Percentiles rank a stretch among this genome's conserved stretches.
Conservation (phyloP, 2,113 vertebrate genomes). For the Chionodraco myersi region DNA sequence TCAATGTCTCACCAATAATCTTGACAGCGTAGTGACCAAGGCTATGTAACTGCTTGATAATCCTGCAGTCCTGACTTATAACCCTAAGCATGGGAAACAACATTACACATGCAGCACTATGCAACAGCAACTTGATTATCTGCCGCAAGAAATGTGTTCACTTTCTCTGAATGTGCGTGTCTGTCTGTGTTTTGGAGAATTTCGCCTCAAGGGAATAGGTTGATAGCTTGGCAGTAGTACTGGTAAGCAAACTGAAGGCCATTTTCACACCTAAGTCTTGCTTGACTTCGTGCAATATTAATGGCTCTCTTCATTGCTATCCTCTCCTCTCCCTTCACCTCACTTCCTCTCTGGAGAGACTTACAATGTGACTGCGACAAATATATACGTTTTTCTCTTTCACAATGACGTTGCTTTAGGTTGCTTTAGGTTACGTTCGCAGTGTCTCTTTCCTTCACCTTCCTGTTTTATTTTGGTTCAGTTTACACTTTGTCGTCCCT, state of each 20-base stretch:
- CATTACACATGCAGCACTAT: constrained; percentile 68
- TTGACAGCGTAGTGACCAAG: constrained; percentile 59
- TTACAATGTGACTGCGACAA: constrained; percentile 56
- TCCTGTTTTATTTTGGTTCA: constrained; percentile 1
- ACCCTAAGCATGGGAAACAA: constrained; percentile 57
- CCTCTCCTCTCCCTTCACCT: constrained; percentile 46
- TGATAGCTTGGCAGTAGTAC: constrained; percentile 52
- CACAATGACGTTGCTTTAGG: constrained; percentile 15
- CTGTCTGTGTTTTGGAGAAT: constrained; percentile 58
- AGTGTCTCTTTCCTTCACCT: constrained; percentile 17
- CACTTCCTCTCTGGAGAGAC: constrained; percentile 48
- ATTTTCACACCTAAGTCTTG: constrained; percentile 69
- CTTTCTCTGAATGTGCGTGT: constrained; percentile 47
- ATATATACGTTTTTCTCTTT: constrained; percentile 51
- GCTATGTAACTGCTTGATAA: constrained; percentile 42
- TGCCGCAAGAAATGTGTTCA: constrained; percentile 44
- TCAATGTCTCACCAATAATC: constrained; percentile 63
- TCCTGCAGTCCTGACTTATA: constrained; percentile 65
- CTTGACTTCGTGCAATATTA: constrained; percentile 69
- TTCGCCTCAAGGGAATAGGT: constrained; percentile 57
- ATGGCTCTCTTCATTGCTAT: constrained; percentile 52
- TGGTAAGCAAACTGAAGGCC: constrained; percentile 66
- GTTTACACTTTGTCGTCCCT: constrained; percentile 7
- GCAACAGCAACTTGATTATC: constrained; percentile 67
- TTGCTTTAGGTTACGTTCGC: constrained; percentile 33